Evolutionary conservation across 2,888 invertebrate genomes (phyloP).

Genomic region (Elgonia sp.): DNA sequence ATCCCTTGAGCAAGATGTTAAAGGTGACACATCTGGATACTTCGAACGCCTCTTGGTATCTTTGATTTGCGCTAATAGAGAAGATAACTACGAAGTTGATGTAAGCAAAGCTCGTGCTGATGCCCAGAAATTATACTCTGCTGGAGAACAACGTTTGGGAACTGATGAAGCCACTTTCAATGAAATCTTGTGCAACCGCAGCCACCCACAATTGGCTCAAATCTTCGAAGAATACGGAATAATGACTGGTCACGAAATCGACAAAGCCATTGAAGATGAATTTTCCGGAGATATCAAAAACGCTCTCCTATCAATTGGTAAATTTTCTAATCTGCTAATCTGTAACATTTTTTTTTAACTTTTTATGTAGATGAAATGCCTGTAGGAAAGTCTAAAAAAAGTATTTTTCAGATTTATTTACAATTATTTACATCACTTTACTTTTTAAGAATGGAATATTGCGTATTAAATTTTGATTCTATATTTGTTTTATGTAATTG

Average conservation of each 20-base stretch:
- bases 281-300: conserved; percentile 94
- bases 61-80: conserved; percentile 88
- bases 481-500: too few species aligned
- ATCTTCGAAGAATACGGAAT: conserved; percentile 92
- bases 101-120: background rate
- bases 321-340: background rate
- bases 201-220: conserved; percentile 89
- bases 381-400: too few species aligned
- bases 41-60: conserved; percentile 90
- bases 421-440: background rate
- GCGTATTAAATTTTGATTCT: background rate
- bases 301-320: conserved; percentile 90
- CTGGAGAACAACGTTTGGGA: background rate
- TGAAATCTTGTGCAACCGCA: conserved; percentile 93
- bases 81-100: background rate
- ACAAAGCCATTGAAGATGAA: conserved; percentile 93
- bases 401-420: too few species aligned
- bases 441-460: too few species aligned
- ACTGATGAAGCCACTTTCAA: conserved; percentile 88
- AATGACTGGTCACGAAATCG: conserved; percentile 93
- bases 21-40: conserved; percentile 77
- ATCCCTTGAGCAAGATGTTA: conserved; percentile 93
- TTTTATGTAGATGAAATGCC: too few species aligned
- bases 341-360: too few species aligned
- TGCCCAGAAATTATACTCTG: background rate